Conservation (phyloP, 2,888 invertebrate species). For the Erebia palarica region DNA sequence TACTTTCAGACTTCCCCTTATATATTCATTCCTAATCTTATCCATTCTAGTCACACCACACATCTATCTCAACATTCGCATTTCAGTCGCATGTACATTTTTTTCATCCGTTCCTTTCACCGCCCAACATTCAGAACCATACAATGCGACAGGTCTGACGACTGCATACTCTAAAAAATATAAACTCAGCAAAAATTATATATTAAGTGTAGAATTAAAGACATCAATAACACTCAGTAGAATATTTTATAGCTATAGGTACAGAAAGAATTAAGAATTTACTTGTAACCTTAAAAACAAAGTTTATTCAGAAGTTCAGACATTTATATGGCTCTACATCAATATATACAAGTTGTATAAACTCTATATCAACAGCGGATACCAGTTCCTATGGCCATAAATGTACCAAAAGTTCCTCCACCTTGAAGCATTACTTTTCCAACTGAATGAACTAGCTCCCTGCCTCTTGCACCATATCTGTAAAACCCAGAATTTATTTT, state of each 20-base stretch:
- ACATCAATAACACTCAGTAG: too few species aligned
- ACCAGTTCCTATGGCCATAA: constrained; percentile 96
- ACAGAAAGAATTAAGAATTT: constrained; percentile 9
- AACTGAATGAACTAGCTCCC: constrained; percentile 95
- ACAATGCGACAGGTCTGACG: too few species aligned
- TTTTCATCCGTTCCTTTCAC: too few species aligned
- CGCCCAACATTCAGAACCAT: too few species aligned
- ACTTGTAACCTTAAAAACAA: constrained; percentile 41
- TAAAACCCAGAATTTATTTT: constrained; percentile 42
- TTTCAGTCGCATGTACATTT: too few species aligned
- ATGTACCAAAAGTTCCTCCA: constrained; percentile 98
- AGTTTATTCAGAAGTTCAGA: constrained; percentile 43
- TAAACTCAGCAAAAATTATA: too few species aligned
- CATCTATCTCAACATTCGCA: too few species aligned
- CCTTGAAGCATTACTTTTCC: constrained; percentile 99
- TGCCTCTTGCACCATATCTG: constrained; percentile 95
- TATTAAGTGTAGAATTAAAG: too few species aligned
- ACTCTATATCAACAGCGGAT: constrained; percentile 86
- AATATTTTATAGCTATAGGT: neutral
- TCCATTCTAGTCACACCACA: too few species aligned
- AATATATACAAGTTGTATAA: constrained; percentile 50
- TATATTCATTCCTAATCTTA: too few species aligned
- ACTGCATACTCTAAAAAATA: too few species aligned
- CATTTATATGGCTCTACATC: constrained; percentile 36
- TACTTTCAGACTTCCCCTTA: too few species aligned